Base-by-base conservation (phyloP, 2,797 vertebrate species). In the Sparus aurata region DNA sequence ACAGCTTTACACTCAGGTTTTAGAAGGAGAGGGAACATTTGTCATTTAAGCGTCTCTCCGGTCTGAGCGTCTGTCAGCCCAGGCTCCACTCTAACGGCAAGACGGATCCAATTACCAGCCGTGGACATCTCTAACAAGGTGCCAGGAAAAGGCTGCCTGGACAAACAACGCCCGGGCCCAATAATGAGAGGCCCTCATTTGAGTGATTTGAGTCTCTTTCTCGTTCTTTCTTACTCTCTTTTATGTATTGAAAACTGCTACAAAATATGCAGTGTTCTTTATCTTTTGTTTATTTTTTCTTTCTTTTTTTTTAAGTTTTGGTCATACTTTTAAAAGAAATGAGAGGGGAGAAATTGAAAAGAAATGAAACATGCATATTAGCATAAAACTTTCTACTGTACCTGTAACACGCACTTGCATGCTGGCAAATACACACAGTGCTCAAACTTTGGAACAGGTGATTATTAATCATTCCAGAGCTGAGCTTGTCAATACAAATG, bases 121-220 rank as follows among this genome's bases (percentile, higher is more conserved):
- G 87, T 90, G 93, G 95, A 96, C 94, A 93, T 95, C 93, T 95
- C 94, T 96, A 96, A 96, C 95, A 96, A 96, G 95, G 95, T 95
- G 95, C 92, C 92, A 92, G 93, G 91, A 92, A 95, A 94, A 94
- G 91, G 89, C 91, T 93, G 93, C 91, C 92, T 94, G 93, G 95
- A 95, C 94, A 95, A 95, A 95, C 95, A 95, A 95, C 91, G 87
- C 87, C 89, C 70, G 81, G 84, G 86, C 85, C 89, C 93, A 91
- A 92, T 96, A 96, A 96, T 95, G 95, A 96, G 94, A 94, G 89
- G 85, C 92, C 92, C 94, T 95, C 93, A 94, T 95, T 94, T 95
- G 91, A 95, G 93, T 93, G 91, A 94, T 94, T 94, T 92, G 63
- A 92, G 79, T 93, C 88, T 89, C 71, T 80, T 77, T 80, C 63